Conservation (phyloP, 2,797 vertebrate genomes). For the Melanogrammus aeglefinus region DNA sequence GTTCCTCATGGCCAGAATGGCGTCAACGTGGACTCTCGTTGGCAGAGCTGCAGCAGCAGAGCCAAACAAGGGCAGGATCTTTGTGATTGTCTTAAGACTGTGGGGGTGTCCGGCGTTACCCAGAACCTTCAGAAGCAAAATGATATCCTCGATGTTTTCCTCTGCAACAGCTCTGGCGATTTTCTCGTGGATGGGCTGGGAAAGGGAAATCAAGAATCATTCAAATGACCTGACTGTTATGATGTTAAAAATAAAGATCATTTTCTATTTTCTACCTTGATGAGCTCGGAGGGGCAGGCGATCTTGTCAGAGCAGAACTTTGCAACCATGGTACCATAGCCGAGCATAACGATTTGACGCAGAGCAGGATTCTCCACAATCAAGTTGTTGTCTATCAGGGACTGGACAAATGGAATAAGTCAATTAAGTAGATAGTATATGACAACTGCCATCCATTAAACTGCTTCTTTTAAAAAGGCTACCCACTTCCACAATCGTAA, state of each 20-base stretch:
- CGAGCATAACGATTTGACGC: slow-evolving; percentile 71
- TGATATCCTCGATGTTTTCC: slow-evolving; percentile 55
- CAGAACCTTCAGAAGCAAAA: slow-evolving; percentile 72
- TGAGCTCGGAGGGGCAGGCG: slow-evolving; percentile 66
- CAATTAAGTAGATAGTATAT: background rate
- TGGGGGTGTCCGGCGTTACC: slow-evolving; percentile 73
- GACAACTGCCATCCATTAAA: background rate
- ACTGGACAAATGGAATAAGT: slow-evolving; percentile 36
- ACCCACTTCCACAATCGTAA: slow-evolving; percentile 63
- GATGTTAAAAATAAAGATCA: background rate
- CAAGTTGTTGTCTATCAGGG: slow-evolving; percentile 41
- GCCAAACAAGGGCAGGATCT: slow-evolving; percentile 63
- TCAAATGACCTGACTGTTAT: background rate
- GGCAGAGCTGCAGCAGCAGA: slow-evolving; percentile 53
- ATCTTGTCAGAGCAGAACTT: slow-evolving; percentile 68
- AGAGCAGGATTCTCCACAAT: slow-evolving; percentile 53
- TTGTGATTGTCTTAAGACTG: slow-evolving; percentile 54
- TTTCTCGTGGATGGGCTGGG: slow-evolving; percentile 68
- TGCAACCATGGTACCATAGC: slow-evolving; percentile 78
- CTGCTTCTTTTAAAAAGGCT: slow-evolving; percentile 4
- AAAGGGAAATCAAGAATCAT: slow-evolving; percentile 1
- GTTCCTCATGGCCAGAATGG: slow-evolving; percentile 73
- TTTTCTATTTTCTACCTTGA: slow-evolving; percentile 69
- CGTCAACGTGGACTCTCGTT: slow-evolving; percentile 65
- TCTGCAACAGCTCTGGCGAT: slow-evolving; percentile 55